Evolutionary conservation across 2,888 invertebrate genomes (phyloP), one percentile per base, ranked within the genome.

Genomic region (Ctena decussata): DNA sequence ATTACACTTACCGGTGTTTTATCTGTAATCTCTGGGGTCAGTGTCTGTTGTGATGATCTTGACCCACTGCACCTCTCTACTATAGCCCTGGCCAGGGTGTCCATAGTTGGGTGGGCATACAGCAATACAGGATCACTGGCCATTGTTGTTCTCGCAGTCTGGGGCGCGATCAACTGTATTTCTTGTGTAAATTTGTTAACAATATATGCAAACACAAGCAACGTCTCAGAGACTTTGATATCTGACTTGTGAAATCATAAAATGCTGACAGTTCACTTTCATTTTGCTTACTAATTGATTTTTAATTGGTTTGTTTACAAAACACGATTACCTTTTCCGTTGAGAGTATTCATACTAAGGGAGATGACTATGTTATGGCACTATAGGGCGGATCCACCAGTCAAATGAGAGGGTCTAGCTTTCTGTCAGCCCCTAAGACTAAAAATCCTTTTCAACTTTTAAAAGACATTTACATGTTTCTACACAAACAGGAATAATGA

Each of bases 21-120:
- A 11, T 46, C 65, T 8, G 30, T n/a, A 3, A 65, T 65, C 8
- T 65, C 65, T 65, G 65, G 65, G 11, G 24, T 65, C 18, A 65
- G 35, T 21, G 65, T 65, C 18, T 32, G 32, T 12, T 39, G 24
- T 37, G 77, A 44, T 18, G 57, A 65, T 35, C 39, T 24, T 21
- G 49, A 37, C 11, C 60, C 77, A 24, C 60, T 27, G 35, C 88
- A 88, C 11, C 81, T 24, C 24, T 89, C 81, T 0, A 91, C 94
- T 57, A 95, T 94, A 46, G 91, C 86, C 53, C 83, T 84, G 0
- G 95, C 95, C 65, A 95, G 86, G 6, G 84, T 80, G 27, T 92
- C 91, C 94, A 95, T 95, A 18, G 94, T 93, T 1, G 95, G 94
- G 77, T 95, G 95, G 11, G 94, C 94, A 88, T 94, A 95, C 57